Percentiles rank a stretch among this genome's conserved stretches.
Evolutionary conservation across 2,113 vertebrate species (phyloP).

Genomic region (Helogale parvula): DNA sequence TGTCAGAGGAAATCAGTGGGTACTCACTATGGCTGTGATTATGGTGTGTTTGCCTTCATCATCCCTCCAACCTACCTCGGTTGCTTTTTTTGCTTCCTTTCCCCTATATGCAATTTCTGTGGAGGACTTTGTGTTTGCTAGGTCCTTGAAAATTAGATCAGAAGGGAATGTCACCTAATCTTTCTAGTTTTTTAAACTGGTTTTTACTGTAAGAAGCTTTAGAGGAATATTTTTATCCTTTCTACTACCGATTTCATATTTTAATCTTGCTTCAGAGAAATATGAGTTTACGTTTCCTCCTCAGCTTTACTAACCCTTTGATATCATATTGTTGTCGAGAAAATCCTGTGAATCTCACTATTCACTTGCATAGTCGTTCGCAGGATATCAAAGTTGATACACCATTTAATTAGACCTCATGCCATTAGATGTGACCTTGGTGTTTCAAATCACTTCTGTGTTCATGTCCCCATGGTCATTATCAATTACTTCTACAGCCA

Average conservation of each 20-base stretch:
- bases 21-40: not conserved
- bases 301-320: not conserved
- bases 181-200: not conserved
- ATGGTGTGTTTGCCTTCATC: not conserved
- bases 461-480: not conserved
- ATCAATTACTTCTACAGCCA: not conserved
- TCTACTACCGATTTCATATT: not conserved
- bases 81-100: not conserved
- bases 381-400: fast-evolving
- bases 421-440: not conserved
- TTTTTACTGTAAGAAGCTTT: not conserved
- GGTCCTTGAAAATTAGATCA: not conserved
- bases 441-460: not conserved
- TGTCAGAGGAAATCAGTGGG: not conserved
- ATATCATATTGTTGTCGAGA: not conserved
- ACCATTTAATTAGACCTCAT: not conserved
- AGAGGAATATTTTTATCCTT: not conserved
- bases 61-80: not conserved
- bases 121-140: not conserved
- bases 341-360: not conserved
- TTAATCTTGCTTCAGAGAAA: not conserved
- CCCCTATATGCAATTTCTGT: not conserved
- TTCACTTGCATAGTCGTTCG: not conserved
- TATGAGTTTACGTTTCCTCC: not conserved
- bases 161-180: not conserved